Percentiles rank a stretch among this genome's conserved stretches.
These are phyloP conservation scores for Hippocampus comes DNA, from an alignment of 2,113 vertebrate genomes.

Conservation along the genomic window DNA sequence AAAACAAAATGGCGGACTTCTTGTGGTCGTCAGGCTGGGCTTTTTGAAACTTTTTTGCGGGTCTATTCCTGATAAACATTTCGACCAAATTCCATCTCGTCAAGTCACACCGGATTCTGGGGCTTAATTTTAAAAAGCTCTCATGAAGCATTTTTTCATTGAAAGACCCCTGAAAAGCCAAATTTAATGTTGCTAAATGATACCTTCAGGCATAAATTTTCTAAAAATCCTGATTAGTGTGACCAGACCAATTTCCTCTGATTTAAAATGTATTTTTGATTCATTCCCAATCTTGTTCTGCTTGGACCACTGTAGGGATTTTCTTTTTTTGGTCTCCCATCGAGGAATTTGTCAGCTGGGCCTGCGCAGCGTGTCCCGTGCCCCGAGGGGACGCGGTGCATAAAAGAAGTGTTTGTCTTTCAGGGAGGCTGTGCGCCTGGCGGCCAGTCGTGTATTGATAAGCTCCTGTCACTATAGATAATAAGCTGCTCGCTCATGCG, in stretches of 20 bases:
- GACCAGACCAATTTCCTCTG: not conserved
- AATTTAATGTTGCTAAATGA: not conserved
- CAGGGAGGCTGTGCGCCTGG: conserved; percentile 66
- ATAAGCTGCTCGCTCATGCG: conserved; percentile 89
- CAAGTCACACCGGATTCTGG: too few species aligned
- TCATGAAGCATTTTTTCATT: too few species aligned
- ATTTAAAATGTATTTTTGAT: not conserved
- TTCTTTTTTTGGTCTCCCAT: conserved; percentile 28
- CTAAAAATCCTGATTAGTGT: not conserved
- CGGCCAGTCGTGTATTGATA: conserved; percentile 63
- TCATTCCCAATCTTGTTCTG: not conserved
- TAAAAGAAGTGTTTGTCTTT: conserved; percentile 84
- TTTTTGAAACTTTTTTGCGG: too few species aligned
- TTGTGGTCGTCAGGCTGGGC: too few species aligned
- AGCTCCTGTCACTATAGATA: conserved; percentile 75
- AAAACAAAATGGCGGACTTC: too few species aligned
- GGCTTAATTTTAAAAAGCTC: too few species aligned
- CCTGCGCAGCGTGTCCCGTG: conserved; percentile 65
- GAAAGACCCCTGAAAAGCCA: not conserved
- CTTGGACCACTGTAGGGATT: conserved; percentile 16
- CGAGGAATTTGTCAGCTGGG: conserved; percentile 65
- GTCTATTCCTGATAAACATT: too few species aligned
- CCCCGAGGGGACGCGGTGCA: conserved; percentile 59
- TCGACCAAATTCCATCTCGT: too few species aligned
- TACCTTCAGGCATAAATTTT: not conserved